Conservation (phyloP, 2,113 vertebrate genomes). For the Ploceus nigricollis region DNA sequence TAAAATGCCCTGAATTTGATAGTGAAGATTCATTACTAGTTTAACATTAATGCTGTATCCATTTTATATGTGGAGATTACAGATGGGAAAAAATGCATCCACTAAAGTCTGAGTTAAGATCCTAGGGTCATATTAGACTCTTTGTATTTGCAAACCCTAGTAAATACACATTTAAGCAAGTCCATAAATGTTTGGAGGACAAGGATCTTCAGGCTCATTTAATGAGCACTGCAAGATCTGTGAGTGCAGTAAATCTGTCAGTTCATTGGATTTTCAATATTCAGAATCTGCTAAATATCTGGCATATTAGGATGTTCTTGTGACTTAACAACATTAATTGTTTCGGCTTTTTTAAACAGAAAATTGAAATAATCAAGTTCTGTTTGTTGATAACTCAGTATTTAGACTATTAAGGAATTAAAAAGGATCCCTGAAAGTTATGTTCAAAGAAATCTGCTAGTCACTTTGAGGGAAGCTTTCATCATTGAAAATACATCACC, state of each 20-base stretch:
- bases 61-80: background rate
- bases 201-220: background rate
- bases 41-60: background rate
- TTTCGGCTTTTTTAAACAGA: background rate
- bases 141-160: background rate
- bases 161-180: background rate
- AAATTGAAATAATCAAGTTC: background rate
- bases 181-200: background rate
- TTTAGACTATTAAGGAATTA: background rate
- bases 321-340: background rate
- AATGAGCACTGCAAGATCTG: background rate
- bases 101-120: background rate
- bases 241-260: background rate
- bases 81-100: background rate
- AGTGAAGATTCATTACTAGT: background rate
- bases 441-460: background rate
- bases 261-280: background rate
- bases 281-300: background rate
- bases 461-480: background rate
- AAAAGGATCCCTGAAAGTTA: background rate
- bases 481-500: background rate
- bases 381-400: background rate
- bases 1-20: background rate
- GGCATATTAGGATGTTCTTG: background rate
- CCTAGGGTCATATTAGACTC: background rate